Evolutionary conservation across 1,140 invertebrate genomes (phyloP).

Genomic region (Sarcophaga bullata): DNA sequence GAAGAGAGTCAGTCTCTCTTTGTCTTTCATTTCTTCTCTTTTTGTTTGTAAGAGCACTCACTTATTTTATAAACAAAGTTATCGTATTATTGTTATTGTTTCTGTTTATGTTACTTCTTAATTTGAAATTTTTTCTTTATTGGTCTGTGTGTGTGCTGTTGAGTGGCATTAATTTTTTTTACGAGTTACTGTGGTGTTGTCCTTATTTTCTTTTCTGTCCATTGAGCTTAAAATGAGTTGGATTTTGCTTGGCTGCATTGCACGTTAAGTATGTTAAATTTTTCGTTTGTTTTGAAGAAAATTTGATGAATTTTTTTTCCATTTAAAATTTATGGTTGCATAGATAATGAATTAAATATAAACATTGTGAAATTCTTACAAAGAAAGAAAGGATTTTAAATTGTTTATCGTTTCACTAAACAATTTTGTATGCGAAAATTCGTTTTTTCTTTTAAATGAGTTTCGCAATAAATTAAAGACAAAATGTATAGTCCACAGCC

Average conservation of each 20-base stretch:
- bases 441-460: no score
- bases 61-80: background rate
- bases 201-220: conserved; percentile 4
- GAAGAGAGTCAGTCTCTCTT: no score
- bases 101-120: background rate
- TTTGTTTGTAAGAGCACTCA: no score
- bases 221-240: background rate
- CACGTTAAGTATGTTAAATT: background rate
- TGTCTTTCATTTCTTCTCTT: background rate
- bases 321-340: background rate
- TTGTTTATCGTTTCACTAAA: background rate
- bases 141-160: background rate
- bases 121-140: background rate
- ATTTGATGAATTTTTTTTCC: conserved; percentile 26
- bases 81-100: conserved; percentile 21
- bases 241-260: background rate
- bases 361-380: conserved; percentile 20
- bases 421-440: no score
- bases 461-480: no score
- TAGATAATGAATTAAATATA: conserved; percentile 16
- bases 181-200: conserved; percentile 37
- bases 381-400: background rate
- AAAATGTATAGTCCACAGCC: no score
- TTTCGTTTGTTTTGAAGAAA: background rate
- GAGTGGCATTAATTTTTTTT: background rate